Conservation (phyloP, 1,140 invertebrate species). For the Pseudomyrmex flavicornis region DNA sequence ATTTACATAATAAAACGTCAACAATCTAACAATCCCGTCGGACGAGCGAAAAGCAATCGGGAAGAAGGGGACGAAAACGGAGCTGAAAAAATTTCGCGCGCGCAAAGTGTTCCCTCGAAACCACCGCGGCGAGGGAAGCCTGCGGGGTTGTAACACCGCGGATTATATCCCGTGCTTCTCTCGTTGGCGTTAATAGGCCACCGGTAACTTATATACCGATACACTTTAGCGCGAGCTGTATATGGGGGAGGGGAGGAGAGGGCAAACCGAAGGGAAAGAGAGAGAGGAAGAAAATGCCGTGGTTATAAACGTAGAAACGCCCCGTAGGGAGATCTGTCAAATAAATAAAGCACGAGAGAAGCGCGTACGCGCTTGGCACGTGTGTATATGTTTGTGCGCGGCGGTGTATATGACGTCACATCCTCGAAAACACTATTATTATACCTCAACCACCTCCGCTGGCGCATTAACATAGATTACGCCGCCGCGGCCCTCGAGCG, state of each 20-base stretch:
- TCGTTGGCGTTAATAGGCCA: slow-evolving; percentile 61
- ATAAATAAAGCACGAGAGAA: slow-evolving; percentile 76
- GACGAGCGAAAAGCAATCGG: slow-evolving; percentile 14
- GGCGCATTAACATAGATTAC: slow-evolving; percentile 74
- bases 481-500: slow-evolving; percentile 60
- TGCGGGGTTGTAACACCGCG: slow-evolving; percentile 44
- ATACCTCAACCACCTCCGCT: slow-evolving; percentile 69
- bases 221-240: slow-evolving; percentile 29
- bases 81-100: slow-evolving; percentile 43
- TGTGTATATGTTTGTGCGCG: slow-evolving; percentile 5
- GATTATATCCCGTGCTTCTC: slow-evolving; percentile 51
- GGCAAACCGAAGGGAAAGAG: slow-evolving; percentile 22
- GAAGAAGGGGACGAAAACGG: slow-evolving; percentile 28
- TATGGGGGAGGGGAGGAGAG: not conserved
- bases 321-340: slow-evolving; percentile 70
- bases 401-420: slow-evolving; percentile 66
- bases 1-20: slow-evolving; percentile 45
- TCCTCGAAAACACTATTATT: slow-evolving; percentile 76
- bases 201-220: slow-evolving; percentile 55
- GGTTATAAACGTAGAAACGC: slow-evolving; percentile 65
- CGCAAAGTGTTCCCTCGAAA: slow-evolving; percentile 39
- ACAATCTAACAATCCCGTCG: not conserved
- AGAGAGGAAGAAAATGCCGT: slow-evolving; percentile 33
- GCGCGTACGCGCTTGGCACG: slow-evolving; percentile 33
- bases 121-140: slow-evolving; percentile 17